Evolutionary conservation across 2,888 invertebrate species (phyloP).

Genomic region (Cryptosula pallasiana): DNA sequence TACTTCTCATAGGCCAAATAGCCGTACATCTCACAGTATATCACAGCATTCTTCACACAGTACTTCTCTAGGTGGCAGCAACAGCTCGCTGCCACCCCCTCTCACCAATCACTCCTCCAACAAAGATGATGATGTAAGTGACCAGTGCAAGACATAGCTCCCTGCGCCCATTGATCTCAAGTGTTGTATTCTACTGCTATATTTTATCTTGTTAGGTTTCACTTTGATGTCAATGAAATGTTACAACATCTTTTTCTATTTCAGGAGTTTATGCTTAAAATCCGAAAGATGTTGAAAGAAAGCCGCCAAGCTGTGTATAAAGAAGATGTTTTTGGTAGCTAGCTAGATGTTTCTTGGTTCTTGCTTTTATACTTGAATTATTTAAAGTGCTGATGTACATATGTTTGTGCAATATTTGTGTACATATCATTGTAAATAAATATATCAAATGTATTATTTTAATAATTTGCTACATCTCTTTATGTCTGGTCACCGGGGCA

Average conservation of each 20-base stretch:
- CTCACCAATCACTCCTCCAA: not conserved
- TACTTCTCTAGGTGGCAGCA: not conserved
- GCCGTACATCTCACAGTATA: not conserved
- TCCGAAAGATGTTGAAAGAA: constrained; percentile 22
- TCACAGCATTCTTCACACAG: not conserved
- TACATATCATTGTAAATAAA: not conserved
- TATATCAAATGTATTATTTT: not conserved
- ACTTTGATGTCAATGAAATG: too few species aligned
- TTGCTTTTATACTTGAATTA: too few species aligned
- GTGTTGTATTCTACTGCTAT: too few species aligned
- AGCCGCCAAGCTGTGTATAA: constrained; percentile 19
- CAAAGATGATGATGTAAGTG: not conserved
- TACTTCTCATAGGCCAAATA: not conserved
- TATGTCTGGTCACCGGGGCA: too few species aligned
- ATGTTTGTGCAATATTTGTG: not conserved
- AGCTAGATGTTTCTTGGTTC: too few species aligned
- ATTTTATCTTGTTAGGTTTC: too few species aligned
- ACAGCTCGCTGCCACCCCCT: too few species aligned
- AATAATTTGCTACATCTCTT: not conserved
- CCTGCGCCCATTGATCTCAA: too few species aligned
- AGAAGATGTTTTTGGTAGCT: constrained; percentile 23
- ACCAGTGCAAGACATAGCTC: too few species aligned
- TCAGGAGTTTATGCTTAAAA: constrained; percentile 23
- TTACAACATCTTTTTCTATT: not conserved
- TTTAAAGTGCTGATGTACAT: too few species aligned